Percentiles rank a stretch among this genome's conserved stretches.
phyloP scores from a whole-genome alignment of 1,140 invertebrate genomes.

The Papilio polyxenes region DNA sequence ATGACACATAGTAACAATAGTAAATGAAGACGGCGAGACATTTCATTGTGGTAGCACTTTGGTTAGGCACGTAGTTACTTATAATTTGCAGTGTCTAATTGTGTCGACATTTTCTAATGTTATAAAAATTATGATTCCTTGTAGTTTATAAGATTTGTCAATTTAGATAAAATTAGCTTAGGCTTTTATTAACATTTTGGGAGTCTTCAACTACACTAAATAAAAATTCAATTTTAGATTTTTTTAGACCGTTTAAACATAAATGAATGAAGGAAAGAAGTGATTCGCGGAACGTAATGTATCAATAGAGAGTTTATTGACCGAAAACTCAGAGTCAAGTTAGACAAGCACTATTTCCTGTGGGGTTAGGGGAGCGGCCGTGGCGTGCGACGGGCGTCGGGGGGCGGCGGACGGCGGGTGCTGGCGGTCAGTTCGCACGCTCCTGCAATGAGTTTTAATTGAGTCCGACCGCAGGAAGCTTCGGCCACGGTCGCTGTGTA shows the following conservation, averaged over 20 bases:
- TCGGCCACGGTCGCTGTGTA: slow-evolving; percentile 62
- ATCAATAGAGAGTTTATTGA: slow-evolving; percentile 56
- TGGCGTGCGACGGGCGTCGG: no score
- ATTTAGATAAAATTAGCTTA: no score
- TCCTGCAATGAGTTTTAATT: slow-evolving; percentile 77
- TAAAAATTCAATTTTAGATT: not conserved
- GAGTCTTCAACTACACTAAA: not conserved
- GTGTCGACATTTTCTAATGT: no score
- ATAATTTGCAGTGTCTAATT: no score
- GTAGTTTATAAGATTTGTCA: no score
- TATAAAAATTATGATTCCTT: no score
- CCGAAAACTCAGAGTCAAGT: slow-evolving; percentile 58
- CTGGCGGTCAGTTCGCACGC: slow-evolving; percentile 68
- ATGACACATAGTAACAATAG: not conserved
- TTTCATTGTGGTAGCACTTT: no score
- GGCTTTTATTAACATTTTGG: no score
- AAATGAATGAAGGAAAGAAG: slow-evolving; percentile 23
- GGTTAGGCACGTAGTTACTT: no score
- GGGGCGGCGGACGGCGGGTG: slow-evolving; percentile 17
- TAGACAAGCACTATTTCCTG: slow-evolving; percentile 73
- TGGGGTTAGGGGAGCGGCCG: slow-evolving; percentile 57
- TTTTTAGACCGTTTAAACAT: not conserved
- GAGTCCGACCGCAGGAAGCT: slow-evolving; percentile 72
- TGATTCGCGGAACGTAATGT: slow-evolving; percentile 10
- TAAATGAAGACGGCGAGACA: no score